Conservation (phyloP, 2,888 invertebrate species). For the Cryptus armator region DNA sequence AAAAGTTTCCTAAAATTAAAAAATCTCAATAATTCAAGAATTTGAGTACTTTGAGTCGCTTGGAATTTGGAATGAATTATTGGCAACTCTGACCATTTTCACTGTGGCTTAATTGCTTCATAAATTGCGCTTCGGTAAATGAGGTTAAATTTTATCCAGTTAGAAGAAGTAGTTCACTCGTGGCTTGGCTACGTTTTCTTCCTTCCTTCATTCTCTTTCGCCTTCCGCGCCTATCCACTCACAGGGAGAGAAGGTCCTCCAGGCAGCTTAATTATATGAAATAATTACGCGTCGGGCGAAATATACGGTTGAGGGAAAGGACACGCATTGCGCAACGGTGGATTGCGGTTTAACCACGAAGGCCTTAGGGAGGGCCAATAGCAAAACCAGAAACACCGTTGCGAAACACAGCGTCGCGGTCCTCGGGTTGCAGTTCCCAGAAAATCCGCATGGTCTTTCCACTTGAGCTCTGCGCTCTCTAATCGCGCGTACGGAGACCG, state of each 20-base stretch:
- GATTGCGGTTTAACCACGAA: slow-evolving; percentile 77
- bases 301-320: slow-evolving; percentile 72
- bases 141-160: slow-evolving; percentile 1
- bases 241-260: slow-evolving; percentile 8
- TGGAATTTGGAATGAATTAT: too few species aligned
- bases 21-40: too few species aligned
- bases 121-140: not conserved
- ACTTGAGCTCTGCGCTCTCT: slow-evolving; percentile 16
- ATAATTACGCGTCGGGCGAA: slow-evolving; percentile 77
- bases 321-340: slow-evolving; percentile 73
- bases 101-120: not conserved
- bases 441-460: slow-evolving; percentile 59
- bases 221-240: not conserved
- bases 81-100: not conserved
- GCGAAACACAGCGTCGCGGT: slow-evolving; percentile 70
- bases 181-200: not conserved
- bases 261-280: slow-evolving; percentile 79
- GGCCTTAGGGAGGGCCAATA: slow-evolving; percentile 61
- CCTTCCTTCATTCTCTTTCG: not conserved
- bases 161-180: not conserved
- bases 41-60: too few species aligned
- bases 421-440: slow-evolving; percentile 69
- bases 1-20: too few species aligned
- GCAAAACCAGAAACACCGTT: slow-evolving; percentile 64
- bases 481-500: slow-evolving; percentile 31